Evolutionary conservation across 1,140 invertebrate species (phyloP).

Genomic region (Penaeus indicus): DNA sequence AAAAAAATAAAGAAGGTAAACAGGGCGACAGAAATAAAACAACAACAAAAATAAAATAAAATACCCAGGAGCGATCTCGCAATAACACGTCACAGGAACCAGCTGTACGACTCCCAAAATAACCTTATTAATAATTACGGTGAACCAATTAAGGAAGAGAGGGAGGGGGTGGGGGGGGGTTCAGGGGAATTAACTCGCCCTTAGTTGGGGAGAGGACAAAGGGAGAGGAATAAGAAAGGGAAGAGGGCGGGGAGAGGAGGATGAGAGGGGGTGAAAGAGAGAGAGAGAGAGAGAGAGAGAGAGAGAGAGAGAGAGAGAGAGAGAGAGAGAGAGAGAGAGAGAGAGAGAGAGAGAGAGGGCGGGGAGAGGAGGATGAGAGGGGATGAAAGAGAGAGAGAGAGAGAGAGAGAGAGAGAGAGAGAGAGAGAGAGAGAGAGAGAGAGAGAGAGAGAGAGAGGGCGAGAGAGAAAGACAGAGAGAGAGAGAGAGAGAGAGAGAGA

Average conservation of each 20-base stretch:
- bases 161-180: too few relatives aligned
- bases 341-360: conserved; percentile 28
- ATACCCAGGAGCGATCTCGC: too few relatives aligned
- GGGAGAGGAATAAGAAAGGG: not conserved
- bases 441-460: conserved; percentile 28
- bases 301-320: not conserved
- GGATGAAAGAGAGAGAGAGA: not conserved
- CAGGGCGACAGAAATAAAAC: too few relatives aligned
- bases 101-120: too few relatives aligned
- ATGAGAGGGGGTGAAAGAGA: not conserved
- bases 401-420: conserved; percentile 42
- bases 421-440: conserved; percentile 34
- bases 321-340: conserved; percentile 21
- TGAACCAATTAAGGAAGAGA: too few relatives aligned
- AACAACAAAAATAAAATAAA: too few relatives aligned
- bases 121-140: too few relatives aligned
- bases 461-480: conserved; percentile 1
- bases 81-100: too few relatives aligned
- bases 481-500: not conserved
- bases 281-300: not conserved
- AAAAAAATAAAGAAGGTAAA: too few relatives aligned
- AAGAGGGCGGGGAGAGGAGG: not conserved
- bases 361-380: not conserved
- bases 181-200: not conserved
- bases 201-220: not conserved